A percentile compares a stretch with the other conserved stretches of the same genome.
Conservation (phyloP, 1,140 invertebrate genomes). For the Drosophila mojavensis region DNA sequence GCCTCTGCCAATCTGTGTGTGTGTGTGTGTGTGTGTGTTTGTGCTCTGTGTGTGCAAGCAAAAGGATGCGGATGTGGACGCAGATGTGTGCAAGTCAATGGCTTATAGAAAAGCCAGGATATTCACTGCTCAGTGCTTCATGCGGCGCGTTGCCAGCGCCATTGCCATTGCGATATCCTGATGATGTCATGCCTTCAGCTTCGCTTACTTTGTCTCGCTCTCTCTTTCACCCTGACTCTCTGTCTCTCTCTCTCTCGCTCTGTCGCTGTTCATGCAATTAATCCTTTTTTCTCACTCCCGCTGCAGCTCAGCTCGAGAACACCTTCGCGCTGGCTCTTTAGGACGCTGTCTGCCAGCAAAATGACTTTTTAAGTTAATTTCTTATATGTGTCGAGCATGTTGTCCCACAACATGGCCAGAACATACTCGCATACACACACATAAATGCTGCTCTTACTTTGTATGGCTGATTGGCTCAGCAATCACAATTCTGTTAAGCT, state of each 20-base stretch:
- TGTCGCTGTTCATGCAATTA: conserved; percentile 65
- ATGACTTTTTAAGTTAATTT: conserved; percentile 83
- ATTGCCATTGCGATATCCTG: conserved; percentile 26
- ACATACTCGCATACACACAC: neutral
- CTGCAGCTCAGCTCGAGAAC: conserved; percentile 6
- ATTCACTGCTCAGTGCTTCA: conserved; percentile 57
- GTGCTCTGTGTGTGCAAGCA: conserved; percentile 45
- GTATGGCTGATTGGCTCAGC: conserved; percentile 29
- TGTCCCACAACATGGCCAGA: conserved; percentile 50
- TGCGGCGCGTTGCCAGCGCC: conserved; percentile 39
- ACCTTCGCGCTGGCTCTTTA: conserved; percentile 34
- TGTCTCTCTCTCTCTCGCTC: conserved; percentile 16
- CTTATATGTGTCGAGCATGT: conserved; percentile 61
- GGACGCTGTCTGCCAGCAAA: conserved; percentile 60
- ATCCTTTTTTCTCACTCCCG: conserved; percentile 68
- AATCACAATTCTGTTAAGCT: conserved; percentile 14
- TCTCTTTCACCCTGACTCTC: neutral
- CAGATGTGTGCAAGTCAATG: conserved; percentile 70
- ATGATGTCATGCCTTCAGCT: conserved; percentile 31
- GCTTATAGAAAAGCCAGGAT: conserved; percentile 78
- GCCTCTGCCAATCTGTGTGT: neutral
- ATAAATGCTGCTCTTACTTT: conserved; percentile 1
- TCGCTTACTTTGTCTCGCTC: conserved; percentile 10
- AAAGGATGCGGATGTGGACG: conserved; percentile 62
- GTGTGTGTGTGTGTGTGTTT: neutral